These are phyloP conservation scores for Anolis sagrei DNA, from an alignment of 2,113 vertebrate species.

Conservation along the genomic window DNA sequence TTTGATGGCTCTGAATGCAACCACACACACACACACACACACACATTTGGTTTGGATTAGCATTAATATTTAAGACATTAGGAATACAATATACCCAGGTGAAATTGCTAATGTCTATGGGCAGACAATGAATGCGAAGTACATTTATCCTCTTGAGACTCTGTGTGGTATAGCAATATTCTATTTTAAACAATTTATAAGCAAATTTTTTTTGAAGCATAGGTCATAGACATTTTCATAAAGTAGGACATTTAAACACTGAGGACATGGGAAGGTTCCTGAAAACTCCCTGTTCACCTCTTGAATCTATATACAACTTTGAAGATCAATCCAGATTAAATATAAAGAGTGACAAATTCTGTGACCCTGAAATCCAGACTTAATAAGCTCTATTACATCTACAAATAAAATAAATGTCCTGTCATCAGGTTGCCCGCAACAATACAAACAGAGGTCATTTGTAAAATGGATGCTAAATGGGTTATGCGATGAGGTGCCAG, in stretches of 20 bases:
- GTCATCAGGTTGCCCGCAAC: not conserved
- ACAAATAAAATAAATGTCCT: slow-evolving; percentile 8
- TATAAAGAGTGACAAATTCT: not conserved
- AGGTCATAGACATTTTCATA: not conserved
- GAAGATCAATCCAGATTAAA: slow-evolving; percentile 5
- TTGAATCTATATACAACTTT: not conserved
- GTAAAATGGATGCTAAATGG: not conserved
- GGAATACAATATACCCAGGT: not conserved
- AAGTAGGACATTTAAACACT: not conserved
- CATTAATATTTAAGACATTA: not conserved
- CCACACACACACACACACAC: too few relatives aligned
- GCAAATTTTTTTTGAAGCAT: not conserved
- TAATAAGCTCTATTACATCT: slow-evolving; percentile 13
- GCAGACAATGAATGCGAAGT: too few relatives aligned
- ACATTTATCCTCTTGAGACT: too few relatives aligned
- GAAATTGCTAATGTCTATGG: too few relatives aligned
- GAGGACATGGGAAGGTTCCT: not conserved
- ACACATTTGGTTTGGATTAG: not conserved
- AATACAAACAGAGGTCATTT: slow-evolving; percentile 17
- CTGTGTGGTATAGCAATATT: not conserved
- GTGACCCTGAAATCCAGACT: slow-evolving; percentile 18
- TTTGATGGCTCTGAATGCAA: not conserved
- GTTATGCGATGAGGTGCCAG: not conserved
- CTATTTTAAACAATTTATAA: not conserved
- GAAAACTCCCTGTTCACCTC: slow-evolving; percentile 1